Base-by-base conservation (phyloP, 2,888 invertebrate species). In the Teinopalpus imperialis region DNA sequence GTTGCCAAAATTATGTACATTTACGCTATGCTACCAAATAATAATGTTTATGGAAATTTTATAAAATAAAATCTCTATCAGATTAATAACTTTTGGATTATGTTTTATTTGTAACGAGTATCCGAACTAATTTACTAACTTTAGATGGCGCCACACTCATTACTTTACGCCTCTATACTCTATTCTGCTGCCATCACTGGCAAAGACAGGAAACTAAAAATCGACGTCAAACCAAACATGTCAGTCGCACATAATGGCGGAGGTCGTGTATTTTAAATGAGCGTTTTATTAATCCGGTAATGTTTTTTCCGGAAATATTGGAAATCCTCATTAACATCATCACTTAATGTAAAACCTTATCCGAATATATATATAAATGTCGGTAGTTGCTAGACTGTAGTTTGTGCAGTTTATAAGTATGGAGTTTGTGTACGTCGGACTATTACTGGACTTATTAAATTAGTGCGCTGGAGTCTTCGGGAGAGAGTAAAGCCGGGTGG, bases 231-330 rank as follows among this genome's bases (percentile, higher is more conserved):
- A 72, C 73, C 72, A 76, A 77, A 74, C 71, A 71, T 72, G 52
- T 74, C 66, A 68, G 55, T 57, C 59, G 57, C 74, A 69, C 68
- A 55, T 85, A 83, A 85, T 85, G 85, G 85, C 85, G 85, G 81
- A 76, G 77, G 68, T 64, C 69, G 69, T 80, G 68, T 81, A 82
- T 76, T 76, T 75, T 74, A 69, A 59, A 65, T 58, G 46, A 54
- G 48, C 51, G 60, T 58, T 54, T 61, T n/a, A n/a, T n/a, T 62
- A 63, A 62, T 66, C 62, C 66, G 61, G 66, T 71, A 61, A 72
- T 70, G 61, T 57, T 62, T 64, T 61, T 54, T 63, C 57, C 49
- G 46, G 48, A 57, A 55, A 66, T 54, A 50, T 52, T 43, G 54
- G 36, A 53, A 54, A 32, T 12, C 42, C 31, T 31, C 10, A 35